Conservation (phyloP, 2,888 invertebrate genomes). For the Trisateles emortualis region DNA sequence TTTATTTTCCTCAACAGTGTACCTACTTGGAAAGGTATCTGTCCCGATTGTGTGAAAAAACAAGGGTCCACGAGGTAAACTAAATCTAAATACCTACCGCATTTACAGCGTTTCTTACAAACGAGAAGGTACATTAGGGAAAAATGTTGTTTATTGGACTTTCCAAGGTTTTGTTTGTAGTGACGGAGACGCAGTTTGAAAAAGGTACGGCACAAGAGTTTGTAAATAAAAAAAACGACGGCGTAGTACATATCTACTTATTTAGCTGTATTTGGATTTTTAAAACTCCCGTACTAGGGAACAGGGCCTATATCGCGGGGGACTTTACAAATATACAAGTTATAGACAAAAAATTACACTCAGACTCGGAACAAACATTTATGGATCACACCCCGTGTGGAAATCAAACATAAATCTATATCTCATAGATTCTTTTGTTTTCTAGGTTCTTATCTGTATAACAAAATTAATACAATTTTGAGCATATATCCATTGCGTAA, state of each 20-base stretch:
- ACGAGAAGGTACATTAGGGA: conserved; percentile 17
- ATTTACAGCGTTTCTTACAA: conserved; percentile 24
- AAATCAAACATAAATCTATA: too few species aligned
- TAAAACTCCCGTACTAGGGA: too few species aligned
- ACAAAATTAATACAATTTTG: too few species aligned
- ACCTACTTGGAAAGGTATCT: conserved; percentile 39
- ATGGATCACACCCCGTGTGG: too few species aligned
- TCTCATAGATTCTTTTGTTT: too few species aligned
- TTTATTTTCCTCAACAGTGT: conserved; percentile 15
- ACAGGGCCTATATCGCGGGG: too few species aligned
- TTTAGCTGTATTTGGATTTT: too few species aligned
- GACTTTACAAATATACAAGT: too few species aligned
- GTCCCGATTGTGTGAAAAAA: conserved; percentile 45
- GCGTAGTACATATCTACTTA: not conserved
- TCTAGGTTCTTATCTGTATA: too few species aligned
- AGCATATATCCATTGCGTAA: too few species aligned
- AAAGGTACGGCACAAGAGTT: conserved; percentile 4
- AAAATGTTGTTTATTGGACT: conserved; percentile 21
- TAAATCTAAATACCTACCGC: conserved; percentile 47
- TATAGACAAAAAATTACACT: too few species aligned
- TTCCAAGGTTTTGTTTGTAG: conserved; percentile 2
- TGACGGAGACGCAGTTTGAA: conserved; percentile 8
- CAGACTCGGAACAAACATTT: too few species aligned
- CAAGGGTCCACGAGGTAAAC: conserved; percentile 38
- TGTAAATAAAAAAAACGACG: not conserved